phyloP scores from a whole-genome alignment of 2,888 invertebrate genomes.

The Lordiphosa fenestrarum region DNA sequence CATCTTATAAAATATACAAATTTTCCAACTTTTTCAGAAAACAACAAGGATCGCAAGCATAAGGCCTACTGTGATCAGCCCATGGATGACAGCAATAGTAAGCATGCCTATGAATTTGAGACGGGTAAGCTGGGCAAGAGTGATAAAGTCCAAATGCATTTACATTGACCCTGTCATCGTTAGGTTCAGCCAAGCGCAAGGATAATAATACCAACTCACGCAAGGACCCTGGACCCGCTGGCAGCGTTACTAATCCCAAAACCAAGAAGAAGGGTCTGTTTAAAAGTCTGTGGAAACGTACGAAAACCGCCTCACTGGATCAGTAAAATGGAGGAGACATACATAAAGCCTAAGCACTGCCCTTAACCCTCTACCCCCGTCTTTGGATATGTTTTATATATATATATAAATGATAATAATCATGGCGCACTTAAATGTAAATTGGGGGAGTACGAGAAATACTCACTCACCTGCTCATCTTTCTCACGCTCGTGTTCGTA shows the following conservation, averaged over 20 bases:
- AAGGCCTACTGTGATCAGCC: slow-evolving; percentile 68
- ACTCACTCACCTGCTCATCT: slow-evolving; percentile 25
- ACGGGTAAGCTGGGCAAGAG: slow-evolving; percentile 42
- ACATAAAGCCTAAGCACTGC: slow-evolving; percentile 48
- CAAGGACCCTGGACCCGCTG: slow-evolving; percentile 64
- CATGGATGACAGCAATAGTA: slow-evolving; percentile 65
- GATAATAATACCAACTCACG: slow-evolving; percentile 62
- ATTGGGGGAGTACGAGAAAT: slow-evolving; percentile 9
- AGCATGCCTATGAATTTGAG: slow-evolving; percentile 66
- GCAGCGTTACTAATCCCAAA: slow-evolving; percentile 56
- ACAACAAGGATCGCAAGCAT: slow-evolving; percentile 65
- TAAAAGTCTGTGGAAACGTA: slow-evolving; percentile 93
- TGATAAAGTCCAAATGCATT: background rate
- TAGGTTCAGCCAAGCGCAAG: slow-evolving; percentile 62
- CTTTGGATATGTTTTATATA: slow-evolving; percentile 19
- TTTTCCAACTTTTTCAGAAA: slow-evolving; percentile 34
- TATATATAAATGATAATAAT: slow-evolving; percentile 50
- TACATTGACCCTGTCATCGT: background rate
- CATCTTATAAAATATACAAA: too few relatives aligned
- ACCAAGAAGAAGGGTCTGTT: slow-evolving; percentile 92
- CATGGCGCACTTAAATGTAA: slow-evolving; percentile 49
- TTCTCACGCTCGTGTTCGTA: slow-evolving; percentile 49
- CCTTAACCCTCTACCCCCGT: slow-evolving; percentile 21
- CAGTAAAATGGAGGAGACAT: slow-evolving; percentile 82
- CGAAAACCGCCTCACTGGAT: slow-evolving; percentile 92